These are phyloP conservation scores for Prionailurus viverrinus DNA, from an alignment of 2,113 vertebrate species.

Conservation along the genomic window DNA sequence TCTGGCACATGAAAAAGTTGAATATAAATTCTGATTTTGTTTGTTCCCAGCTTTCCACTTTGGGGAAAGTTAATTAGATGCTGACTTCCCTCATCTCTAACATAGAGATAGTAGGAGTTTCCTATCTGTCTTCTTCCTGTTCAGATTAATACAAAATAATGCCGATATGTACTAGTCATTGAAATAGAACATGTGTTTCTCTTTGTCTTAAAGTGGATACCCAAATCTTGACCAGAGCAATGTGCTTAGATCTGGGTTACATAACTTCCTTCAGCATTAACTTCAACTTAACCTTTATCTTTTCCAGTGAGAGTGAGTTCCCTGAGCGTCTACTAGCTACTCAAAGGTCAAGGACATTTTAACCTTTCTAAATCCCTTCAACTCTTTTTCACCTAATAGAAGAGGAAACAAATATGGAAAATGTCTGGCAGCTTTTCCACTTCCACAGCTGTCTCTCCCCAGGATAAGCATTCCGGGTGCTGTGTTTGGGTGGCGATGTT, in stretches of 20 bases:
- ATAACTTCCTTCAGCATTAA: neutral
- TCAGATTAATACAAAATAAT: neutral
- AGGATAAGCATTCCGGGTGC: neutral
- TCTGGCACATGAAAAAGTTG: neutral
- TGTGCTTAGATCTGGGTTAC: neutral
- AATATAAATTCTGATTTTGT: neutral
- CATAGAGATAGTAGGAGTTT: neutral
- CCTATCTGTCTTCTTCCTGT: neutral
- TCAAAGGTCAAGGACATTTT: neutral
- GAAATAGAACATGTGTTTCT: neutral
- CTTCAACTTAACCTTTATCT: neutral
- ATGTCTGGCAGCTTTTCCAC: neutral
- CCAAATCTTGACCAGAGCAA: neutral
- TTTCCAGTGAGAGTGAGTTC: neutral
- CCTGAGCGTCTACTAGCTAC: neutral
- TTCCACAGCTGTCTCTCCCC: neutral
- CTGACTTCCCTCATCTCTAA: neutral
- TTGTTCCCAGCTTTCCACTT: neutral
- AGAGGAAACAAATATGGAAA: neutral
- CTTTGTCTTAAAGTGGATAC: neutral
- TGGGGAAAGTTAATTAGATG: rapidly evolving
- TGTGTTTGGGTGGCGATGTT: neutral
- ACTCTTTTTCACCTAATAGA: neutral
- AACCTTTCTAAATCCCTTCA: neutral
- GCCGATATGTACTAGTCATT: neutral